Evolutionary conservation across 2,113 vertebrate species (phyloP).

Genomic region (Trochalopteron elliotii): DNA sequence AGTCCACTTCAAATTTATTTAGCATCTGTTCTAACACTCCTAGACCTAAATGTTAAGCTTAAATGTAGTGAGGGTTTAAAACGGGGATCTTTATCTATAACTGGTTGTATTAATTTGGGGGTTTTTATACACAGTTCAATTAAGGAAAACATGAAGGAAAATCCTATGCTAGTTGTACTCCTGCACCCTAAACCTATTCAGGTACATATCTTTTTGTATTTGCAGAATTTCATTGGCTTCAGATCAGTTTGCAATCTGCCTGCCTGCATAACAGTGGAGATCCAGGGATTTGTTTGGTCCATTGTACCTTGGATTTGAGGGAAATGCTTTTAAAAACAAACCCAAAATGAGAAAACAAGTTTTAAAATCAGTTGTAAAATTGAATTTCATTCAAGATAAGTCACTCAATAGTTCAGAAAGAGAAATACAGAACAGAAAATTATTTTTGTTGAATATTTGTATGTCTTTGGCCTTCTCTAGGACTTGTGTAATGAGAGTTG

Average conservation of each 20-base stretch:
- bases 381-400: neutral
- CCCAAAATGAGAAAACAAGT: neutral
- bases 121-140: neutral
- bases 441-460: neutral
- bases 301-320: neutral
- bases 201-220: neutral
- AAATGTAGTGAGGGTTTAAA: neutral
- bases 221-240: conserved; percentile 5
- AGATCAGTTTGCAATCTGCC: neutral
- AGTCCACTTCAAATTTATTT: neutral
- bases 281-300: neutral
- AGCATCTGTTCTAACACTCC: neutral
- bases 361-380: neutral
- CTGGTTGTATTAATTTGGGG: neutral
- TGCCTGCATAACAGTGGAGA: neutral
- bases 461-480: neutral
- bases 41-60: neutral
- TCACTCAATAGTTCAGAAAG: neutral
- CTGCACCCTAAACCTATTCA: neutral
- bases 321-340: neutral
- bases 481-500: neutral
- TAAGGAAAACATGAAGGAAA: neutral
- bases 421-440: neutral
- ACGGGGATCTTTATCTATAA: neutral
- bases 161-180: neutral